phyloP scores from a whole-genome alignment of 2,113 vertebrate species.

The Pygoscelis antarcticus region DNA sequence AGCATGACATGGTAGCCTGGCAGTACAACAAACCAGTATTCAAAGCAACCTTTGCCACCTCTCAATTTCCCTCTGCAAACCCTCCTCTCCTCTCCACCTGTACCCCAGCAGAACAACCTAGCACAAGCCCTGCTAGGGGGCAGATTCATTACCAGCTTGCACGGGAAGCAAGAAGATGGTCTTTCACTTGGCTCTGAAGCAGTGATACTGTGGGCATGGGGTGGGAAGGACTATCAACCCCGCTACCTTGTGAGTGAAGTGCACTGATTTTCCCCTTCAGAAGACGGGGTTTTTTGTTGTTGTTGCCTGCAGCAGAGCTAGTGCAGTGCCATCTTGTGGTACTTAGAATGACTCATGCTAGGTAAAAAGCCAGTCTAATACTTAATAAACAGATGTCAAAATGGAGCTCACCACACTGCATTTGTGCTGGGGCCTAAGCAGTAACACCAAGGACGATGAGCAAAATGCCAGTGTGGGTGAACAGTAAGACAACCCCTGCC shows the following conservation, averaged over 20 bases:
- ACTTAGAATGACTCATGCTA: not conserved
- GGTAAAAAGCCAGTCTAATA: not conserved
- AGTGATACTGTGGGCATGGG: not conserved
- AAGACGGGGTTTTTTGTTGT: not conserved
- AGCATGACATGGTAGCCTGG: fast-evolving
- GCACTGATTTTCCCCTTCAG: not conserved
- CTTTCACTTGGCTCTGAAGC: not conserved
- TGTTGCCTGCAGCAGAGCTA: not conserved
- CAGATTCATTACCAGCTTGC: not conserved
- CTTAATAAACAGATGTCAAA: not conserved
- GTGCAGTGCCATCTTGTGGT: slow-evolving; percentile 58
- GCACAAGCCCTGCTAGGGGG: not conserved
- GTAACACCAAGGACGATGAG: not conserved
- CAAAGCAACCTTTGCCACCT: not conserved
- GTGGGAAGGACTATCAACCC: not conserved
- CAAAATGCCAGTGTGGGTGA: not conserved
- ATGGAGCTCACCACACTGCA: not conserved
- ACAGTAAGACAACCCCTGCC: not conserved
- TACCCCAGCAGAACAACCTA: not conserved
- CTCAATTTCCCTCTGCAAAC: not conserved
- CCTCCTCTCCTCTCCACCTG: not conserved
- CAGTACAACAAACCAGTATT: not conserved
- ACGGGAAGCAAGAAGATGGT: not conserved
- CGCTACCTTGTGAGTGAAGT: not conserved
- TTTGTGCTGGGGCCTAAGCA: not conserved